These are phyloP conservation scores for Lordiphosa stackelbergi DNA, from an alignment of 1,140 invertebrate genomes.

Conservation along the genomic window DNA sequence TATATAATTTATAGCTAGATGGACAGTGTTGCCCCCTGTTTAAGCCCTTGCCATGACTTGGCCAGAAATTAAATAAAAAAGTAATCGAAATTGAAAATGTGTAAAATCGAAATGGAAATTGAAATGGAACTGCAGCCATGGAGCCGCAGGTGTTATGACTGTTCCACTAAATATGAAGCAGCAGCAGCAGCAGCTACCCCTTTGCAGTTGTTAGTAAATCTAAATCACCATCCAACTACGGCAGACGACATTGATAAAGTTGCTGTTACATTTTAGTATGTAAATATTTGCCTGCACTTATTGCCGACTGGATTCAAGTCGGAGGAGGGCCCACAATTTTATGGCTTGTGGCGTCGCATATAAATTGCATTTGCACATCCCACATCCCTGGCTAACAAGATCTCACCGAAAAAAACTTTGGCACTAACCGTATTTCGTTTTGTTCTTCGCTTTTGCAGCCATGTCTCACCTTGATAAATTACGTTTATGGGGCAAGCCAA, in stretches of 20 bases:
- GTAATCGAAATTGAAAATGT: constrained; percentile 46
- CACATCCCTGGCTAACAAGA: constrained; percentile 3
- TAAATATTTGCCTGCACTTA: constrained; percentile 73
- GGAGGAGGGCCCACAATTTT: constrained; percentile 37
- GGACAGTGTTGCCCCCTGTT: constrained; percentile 16
- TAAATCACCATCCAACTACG: constrained; percentile 58
- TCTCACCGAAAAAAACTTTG: constrained; percentile 33
- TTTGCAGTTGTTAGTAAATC: constrained; percentile 18
- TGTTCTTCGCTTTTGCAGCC: constrained; percentile 81
- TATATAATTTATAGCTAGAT: constrained; percentile 69
- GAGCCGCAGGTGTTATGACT: constrained; percentile 65
- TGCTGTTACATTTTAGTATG: constrained; percentile 72
- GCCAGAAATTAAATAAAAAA: constrained; percentile 13
- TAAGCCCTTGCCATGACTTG: constrained; percentile 43
- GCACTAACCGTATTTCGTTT: constrained; percentile 38
- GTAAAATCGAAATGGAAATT: constrained; percentile 33
- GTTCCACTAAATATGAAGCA: constrained; percentile 28
- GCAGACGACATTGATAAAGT: constrained; percentile 75
- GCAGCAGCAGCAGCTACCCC: not conserved
- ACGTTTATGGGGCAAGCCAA: constrained; percentile 96
- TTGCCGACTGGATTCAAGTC: constrained; percentile 36
- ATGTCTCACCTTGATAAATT: constrained; percentile 99
- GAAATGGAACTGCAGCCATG: constrained; percentile 19
- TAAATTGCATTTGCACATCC: constrained; percentile 43
- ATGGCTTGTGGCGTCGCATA: constrained; percentile 52